Conservation (phyloP, 1,140 invertebrate species). For the Heliconius eleuchia region DNA sequence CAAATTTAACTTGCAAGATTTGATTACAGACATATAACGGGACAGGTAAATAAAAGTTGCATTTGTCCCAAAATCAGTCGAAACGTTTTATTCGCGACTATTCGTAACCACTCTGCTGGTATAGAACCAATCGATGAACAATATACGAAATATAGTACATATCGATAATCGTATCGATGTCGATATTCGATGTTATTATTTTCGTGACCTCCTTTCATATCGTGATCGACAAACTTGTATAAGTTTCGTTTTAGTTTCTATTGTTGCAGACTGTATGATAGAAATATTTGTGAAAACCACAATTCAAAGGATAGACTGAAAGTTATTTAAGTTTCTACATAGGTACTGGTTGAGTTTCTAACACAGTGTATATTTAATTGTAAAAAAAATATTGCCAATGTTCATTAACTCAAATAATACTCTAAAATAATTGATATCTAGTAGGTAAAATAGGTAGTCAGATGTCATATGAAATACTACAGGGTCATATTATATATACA, state of each 20-base stretch:
- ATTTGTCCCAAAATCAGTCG: no score
- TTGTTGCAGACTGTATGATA: not conserved
- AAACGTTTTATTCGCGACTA: no score
- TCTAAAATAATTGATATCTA: no score
- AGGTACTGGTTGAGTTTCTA: not conserved
- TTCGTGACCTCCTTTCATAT: not conserved
- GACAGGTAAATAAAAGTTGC: no score
- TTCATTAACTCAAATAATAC: not conserved
- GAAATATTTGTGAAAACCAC: slow-evolving; percentile 4
- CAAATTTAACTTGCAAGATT: no score
- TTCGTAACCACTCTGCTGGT: no score
- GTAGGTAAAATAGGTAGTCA: no score
- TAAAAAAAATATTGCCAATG: not conserved
- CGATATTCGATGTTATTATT: slow-evolving; percentile 1
- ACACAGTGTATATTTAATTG: no score
- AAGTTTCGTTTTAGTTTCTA: not conserved
- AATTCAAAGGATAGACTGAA: not conserved
- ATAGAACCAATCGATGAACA: not conserved
- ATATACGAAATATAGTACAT: not conserved
- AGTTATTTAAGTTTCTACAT: slow-evolving; percentile 8
- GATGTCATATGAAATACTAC: no score
- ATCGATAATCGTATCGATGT: not conserved
- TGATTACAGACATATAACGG: no score
- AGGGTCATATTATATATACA: no score
- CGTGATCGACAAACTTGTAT: not conserved